Evolutionary conservation across 2,797 vertebrate species (phyloP).

Genomic region (Leuciscus waleckii): DNA sequence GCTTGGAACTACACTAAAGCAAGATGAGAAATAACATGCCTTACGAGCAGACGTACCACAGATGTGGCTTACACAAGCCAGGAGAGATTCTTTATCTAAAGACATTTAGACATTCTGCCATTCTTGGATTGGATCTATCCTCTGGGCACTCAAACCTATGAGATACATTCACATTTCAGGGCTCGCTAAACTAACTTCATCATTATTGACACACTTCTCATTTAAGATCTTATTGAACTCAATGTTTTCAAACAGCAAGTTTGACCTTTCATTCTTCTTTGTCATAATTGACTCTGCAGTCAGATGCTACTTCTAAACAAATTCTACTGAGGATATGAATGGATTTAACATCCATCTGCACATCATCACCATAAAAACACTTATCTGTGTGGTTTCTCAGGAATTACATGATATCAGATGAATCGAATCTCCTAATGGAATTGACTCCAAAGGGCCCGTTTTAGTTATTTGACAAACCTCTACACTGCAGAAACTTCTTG

Average conservation of each 20-base stretch:
- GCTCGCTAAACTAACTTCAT: neutral
- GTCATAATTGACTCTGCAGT: neutral
- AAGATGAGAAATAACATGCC: neutral
- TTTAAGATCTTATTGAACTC: neutral
- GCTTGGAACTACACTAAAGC: constrained; percentile 28
- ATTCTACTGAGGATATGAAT: neutral
- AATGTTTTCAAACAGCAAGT: neutral
- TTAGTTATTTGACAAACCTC: neutral
- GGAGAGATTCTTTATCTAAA: constrained; percentile 14
- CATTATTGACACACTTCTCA: neutral
- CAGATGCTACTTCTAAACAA: neutral
- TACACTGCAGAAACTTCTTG: neutral
- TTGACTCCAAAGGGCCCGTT: neutral
- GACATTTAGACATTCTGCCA: neutral
- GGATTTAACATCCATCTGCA: neutral
- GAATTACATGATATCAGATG: neutral
- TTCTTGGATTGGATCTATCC: constrained; percentile 5
- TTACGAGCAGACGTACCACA: constrained; percentile 33
- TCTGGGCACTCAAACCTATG: neutral
- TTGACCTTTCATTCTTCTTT: neutral
- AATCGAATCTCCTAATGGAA: neutral
- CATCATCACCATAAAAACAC: neutral
- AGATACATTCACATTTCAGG: neutral
- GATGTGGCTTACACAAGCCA: constrained; percentile 34
- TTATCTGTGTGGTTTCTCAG: neutral